Evolutionary conservation across 2,888 invertebrate genomes (phyloP), one percentile per base, ranked within the genome.

Genomic region (Nycteola revayana): DNA sequence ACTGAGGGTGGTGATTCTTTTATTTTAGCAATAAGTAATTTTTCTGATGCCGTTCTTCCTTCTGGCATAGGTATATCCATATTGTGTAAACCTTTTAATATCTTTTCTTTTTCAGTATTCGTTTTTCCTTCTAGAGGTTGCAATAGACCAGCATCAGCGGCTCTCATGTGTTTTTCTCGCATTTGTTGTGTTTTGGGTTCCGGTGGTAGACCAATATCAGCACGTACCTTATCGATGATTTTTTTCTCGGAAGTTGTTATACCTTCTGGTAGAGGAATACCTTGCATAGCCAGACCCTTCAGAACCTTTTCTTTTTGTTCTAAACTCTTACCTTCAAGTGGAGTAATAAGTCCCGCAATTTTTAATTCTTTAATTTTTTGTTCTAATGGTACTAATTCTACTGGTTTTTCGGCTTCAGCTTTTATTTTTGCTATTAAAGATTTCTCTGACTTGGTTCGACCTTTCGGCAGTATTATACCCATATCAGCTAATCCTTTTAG

Each of bases 171-270:
- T 21, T 21, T 21, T 21, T 21, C 32, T 35, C 42, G 55, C 4
- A 40, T 31, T 1, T 42, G 10, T 8, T 38, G n/a, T 3, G 29
- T 35, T 34, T 40, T 47, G 0, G 65, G 62, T 34, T 53, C 59
- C 7, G 53, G 44, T 6, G 69, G 64, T 9, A 67, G 7, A 0
- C 65, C 66, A 11, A 63, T 11, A 1, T 68, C 59, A 4, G n/a
- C 4, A 6, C 60, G 42, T 7, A 69, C 49, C 29, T 63, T 64
- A 0, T 46, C 29, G 1, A 62, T 50, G 0, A 67, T 1, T 22
- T 54, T 43, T 18, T 39, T 54, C 32, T 71, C 67, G 0, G 42
- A 43, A 3, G 32, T 5, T 5, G 39, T 36, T 9, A 18, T 32
- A 0, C 32, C 42, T 27, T 42, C 39, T 1, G 42, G 38, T 1